phyloP scores from a whole-genome alignment of 2,797 vertebrate genomes.

The Aselliscus stoliczkanus region DNA sequence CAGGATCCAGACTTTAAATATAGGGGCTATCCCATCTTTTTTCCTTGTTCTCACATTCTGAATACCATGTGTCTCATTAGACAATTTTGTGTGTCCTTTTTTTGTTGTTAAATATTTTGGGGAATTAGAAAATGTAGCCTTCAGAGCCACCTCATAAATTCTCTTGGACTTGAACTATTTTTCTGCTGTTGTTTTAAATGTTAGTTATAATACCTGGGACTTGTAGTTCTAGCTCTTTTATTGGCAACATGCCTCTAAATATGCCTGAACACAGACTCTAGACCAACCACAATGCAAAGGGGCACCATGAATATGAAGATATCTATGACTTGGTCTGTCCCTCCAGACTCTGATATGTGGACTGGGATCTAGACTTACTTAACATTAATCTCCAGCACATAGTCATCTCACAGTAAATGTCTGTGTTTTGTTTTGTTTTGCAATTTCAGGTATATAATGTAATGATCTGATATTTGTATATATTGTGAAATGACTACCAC shows the following conservation, averaged over 20 bases:
- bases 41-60: not conserved
- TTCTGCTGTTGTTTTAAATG: not conserved
- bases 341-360: not conserved
- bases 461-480: not conserved
- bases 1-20: not conserved
- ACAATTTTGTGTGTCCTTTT: not conserved
- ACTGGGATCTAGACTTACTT: not conserved
- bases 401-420: not conserved
- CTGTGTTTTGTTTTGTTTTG: not conserved
- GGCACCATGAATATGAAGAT: not conserved
- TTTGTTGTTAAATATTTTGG: slow-evolving; percentile 17
- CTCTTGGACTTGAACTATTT: not conserved
- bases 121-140: slow-evolving; percentile 8
- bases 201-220: not conserved
- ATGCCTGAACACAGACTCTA: not conserved
- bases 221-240: not conserved
- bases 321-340: not conserved
- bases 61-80: not conserved
- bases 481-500: not conserved
- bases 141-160: not conserved
- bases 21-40: not conserved
- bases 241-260: not conserved
- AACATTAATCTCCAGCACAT: not conserved
- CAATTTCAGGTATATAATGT: not conserved
- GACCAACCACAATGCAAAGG: not conserved